These are phyloP conservation scores for Drosophila imparisetae DNA, from an alignment of 2,888 invertebrate species.

Conservation along the genomic window DNA sequence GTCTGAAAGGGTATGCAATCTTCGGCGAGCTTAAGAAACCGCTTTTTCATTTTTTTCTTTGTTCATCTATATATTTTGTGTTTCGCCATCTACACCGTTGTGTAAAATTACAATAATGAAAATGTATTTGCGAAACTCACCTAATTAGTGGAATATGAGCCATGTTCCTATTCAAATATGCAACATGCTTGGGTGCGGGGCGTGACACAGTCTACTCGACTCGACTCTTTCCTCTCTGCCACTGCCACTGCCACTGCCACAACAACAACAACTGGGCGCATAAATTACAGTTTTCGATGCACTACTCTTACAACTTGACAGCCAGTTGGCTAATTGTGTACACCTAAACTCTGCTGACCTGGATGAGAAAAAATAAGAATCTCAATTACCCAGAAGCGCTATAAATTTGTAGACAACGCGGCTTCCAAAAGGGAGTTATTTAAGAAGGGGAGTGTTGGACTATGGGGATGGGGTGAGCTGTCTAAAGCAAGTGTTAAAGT, in stretches of 20 bases:
- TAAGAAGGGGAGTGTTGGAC: not conserved
- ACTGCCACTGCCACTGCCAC: not conserved
- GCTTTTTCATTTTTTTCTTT: not conserved
- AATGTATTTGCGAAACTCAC: conserved; percentile 76
- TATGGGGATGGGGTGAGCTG: not conserved
- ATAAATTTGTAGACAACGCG: conserved; percentile 55
- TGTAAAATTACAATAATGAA: conserved; percentile 77
- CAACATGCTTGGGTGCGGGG: conserved; percentile 53
- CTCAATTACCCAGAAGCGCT: conserved; percentile 68
- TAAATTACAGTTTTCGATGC: conserved; percentile 30
- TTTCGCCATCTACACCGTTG: conserved; percentile 20
- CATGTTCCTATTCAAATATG: conserved; percentile 76
- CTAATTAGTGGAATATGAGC: conserved; percentile 79
- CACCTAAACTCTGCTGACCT: conserved; percentile 3
- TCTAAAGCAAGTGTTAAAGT: conserved; percentile 63
- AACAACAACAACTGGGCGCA: not conserved
- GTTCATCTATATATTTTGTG: not conserved
- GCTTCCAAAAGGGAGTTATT: conserved; percentile 7
- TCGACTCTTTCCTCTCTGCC: not conserved
- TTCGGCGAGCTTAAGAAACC: not conserved
- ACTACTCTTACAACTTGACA: conserved; percentile 5
- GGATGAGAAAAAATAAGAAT: conserved; percentile 27
- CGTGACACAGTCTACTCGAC: conserved; percentile 12
- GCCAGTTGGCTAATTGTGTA: conserved; percentile 26
- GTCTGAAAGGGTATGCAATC: not conserved